Evolutionary conservation across 2,113 vertebrate species (phyloP).

Genomic region (Bambusicola thoracicus): DNA sequence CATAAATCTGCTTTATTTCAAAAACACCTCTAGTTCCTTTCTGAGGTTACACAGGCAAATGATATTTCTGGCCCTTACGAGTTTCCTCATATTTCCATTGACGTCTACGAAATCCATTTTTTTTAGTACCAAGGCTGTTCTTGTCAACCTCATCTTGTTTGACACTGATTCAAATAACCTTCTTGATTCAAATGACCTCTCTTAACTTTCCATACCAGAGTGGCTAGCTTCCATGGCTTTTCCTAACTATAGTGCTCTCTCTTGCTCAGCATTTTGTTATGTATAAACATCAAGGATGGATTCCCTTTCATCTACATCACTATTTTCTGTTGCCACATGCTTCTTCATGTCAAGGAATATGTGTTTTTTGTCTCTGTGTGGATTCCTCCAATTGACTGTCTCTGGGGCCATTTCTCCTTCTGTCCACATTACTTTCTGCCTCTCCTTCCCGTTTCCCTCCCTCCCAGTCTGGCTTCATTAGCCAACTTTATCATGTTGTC

Average conservation of each 20-base stretch:
- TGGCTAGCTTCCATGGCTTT: slow-evolving; percentile 13
- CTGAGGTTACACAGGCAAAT: background rate
- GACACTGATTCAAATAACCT: slow-evolving; percentile 20
- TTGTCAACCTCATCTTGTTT: background rate
- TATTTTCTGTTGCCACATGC: slow-evolving; percentile 28
- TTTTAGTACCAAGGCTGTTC: background rate
- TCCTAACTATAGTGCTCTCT: slow-evolving; percentile 27
- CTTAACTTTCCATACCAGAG: background rate
- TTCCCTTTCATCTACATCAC: slow-evolving; percentile 55
- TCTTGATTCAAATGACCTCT: slow-evolving; percentile 21
- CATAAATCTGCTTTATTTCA: slow-evolving; percentile 48
- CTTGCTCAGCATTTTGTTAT: slow-evolving; percentile 61
- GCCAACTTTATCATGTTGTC: background rate
- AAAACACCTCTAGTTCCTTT: slow-evolving; percentile 1
- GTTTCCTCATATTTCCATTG: background rate
- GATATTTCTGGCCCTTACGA: background rate
- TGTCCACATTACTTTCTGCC: background rate
- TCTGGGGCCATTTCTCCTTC: background rate
- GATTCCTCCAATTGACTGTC: slow-evolving; percentile 6
- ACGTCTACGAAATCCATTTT: background rate
- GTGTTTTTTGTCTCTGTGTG: slow-evolving; percentile 13
- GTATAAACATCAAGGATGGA: slow-evolving; percentile 45
- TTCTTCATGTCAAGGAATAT: slow-evolving; percentile 30
- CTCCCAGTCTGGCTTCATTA: background rate
- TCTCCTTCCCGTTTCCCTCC: background rate